Evolutionary conservation across 2,113 vertebrate genomes (phyloP).

Genomic region (Galbula dea): DNA sequence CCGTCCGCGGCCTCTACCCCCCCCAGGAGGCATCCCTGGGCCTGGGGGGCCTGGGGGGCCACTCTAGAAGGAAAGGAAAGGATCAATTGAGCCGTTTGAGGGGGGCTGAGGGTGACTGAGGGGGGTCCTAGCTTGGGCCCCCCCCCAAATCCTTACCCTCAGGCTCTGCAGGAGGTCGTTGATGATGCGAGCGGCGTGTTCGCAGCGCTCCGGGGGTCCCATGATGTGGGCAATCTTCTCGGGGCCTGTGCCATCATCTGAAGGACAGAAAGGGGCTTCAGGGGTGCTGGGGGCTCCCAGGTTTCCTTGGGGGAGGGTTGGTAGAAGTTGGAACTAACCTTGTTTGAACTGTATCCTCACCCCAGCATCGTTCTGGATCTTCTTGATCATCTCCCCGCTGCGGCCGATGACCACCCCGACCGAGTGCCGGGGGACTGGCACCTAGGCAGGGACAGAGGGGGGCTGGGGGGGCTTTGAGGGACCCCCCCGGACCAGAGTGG

Average conservation of each 20-base stretch:
- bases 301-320: no score
- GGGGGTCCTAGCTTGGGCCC: no score
- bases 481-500: no score
- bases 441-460: background rate
- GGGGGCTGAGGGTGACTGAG: no score
- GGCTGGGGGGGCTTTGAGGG: no score
- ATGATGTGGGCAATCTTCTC: background rate
- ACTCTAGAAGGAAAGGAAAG: background rate
- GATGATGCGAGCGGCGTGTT: background rate
- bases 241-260: background rate
- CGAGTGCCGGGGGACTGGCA: background rate
- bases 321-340: background rate
- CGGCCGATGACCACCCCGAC: background rate
- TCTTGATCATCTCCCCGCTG: constrained; percentile 5
- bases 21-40: background rate
- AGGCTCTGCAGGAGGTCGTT: background rate
- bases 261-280: no score
- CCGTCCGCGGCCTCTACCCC: background rate
- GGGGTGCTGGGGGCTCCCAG: no score
- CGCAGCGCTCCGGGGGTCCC: background rate
- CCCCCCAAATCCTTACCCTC: background rate
- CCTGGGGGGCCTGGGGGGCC: background rate
- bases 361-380: background rate
- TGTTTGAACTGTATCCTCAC: constrained; percentile 9
- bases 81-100: no score